Evolutionary conservation across 2,797 vertebrate species (phyloP), one percentile per base, ranked within the genome.

Genomic region (Hyperoplus immaculatus): DNA sequence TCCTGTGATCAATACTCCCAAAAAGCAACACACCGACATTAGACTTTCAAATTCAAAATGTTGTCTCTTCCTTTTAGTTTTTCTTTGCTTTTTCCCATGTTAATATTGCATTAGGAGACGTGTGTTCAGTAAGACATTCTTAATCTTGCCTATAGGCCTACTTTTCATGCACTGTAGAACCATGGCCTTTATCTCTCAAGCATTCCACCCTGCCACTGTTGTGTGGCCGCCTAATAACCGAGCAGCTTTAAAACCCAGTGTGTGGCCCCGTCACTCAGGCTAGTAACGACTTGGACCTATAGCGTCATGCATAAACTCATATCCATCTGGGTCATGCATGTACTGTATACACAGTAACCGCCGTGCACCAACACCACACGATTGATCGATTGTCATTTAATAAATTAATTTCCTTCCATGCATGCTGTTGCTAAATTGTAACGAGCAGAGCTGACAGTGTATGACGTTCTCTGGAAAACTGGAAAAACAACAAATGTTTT

Each of bases 211-310:
- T 68, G 65, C 71, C 83, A 57, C 77, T 75, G 69, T 84, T 85
- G 81, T 90, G 87, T 87, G 84, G 79, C 87, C 0, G 3, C 62
- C 67, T 88, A 89, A 92, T 90, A 89, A 86, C 58, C 81, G 68
- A 15, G 67, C 69, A 42, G 77, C 74, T 82, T 74, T 84, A 64
- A 85, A 84, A 51, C 78, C 74, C 72, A 55, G 62, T 83, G 85
- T 93, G 86, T 79, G 80, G 89, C 72, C 87, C 58, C 47, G 62
- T 90, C 80, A 47, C 67, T 89, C 80, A 85, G 75, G 54, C 55
- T 58, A 50, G 60, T 75, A 82, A 67, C 73, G 75, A 75, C 70
- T 64, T 8, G 4, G 45, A 78, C 78, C 75, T 75, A 67, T 57
- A 68, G 71, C 6, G 42, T 67, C 49, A 78, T 59, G 49, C 75